phyloP scores from a whole-genome alignment of 1,140 invertebrate species.

The Calycopis cecrops region DNA sequence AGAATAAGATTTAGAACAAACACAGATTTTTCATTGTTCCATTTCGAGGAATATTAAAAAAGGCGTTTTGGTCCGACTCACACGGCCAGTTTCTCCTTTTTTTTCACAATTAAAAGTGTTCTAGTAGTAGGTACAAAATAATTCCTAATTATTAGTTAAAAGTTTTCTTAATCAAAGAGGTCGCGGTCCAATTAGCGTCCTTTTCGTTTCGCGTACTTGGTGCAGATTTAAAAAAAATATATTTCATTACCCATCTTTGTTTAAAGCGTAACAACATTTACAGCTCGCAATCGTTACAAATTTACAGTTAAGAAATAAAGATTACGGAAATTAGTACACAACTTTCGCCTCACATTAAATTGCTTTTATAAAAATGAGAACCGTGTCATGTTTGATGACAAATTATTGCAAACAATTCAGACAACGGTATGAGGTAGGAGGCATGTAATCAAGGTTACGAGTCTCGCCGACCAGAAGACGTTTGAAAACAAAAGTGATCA shows the following conservation, averaged over 20 bases:
- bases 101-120: too few relatives aligned
- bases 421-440: conserved; percentile 28
- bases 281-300: conserved; percentile 3
- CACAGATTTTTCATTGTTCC: too few relatives aligned
- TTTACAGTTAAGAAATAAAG: conserved; percentile 11
- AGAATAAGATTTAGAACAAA: too few relatives aligned
- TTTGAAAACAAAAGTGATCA: conserved; percentile 68
- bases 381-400: conserved; percentile 50
- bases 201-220: too few relatives aligned
- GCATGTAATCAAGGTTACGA: conserved; percentile 55
- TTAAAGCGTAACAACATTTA: not conserved
- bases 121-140: too few relatives aligned
- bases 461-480: conserved; percentile 34
- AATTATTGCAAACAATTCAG: conserved; percentile 53
- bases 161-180: too few relatives aligned
- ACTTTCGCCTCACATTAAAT: conserved; percentile 52
- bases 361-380: conserved; percentile 59
- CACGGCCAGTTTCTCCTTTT: too few relatives aligned
- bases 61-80: too few relatives aligned
- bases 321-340: conserved; percentile 4
- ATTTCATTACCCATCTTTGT: not conserved
- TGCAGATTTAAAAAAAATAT: too few relatives aligned
- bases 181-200: too few relatives aligned
- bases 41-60: too few relatives aligned
- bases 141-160: too few relatives aligned